Evolutionary conservation across 2,888 invertebrate genomes (phyloP), one percentile per base, ranked within the genome.

Genomic region (Dicranocentrus wangi): DNA sequence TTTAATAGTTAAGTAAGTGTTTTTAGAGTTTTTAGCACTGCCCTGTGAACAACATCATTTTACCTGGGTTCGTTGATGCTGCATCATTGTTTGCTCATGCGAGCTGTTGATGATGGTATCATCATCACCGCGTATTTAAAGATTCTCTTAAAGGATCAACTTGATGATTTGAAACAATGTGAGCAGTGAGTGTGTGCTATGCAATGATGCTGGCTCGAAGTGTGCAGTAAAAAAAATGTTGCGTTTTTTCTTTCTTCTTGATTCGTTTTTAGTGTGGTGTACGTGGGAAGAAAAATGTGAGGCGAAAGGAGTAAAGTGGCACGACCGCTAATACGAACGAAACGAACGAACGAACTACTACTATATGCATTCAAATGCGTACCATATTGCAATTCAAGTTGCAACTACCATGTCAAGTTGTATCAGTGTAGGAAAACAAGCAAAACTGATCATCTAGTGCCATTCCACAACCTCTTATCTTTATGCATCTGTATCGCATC

Each of bases 271-370:
- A 8, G 10, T 39, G n/a, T 47, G 47, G 32, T 27, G 23, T 47
- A 69, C 53, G 70, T 70, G 70, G 70, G 70, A 70, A 70, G 70
- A 55, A 58, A 69, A 55, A 58, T 70, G 43, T 25, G 70, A 70
- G 58, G 58, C 42, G 58, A 70, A 42, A 39, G 13, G 55, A 69
- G 42, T 58, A 32, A 70, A 70, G 70, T 70, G 70, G 70, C 70
- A 70, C 70, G 53, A 58, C 55, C 39, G 70, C 70, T 65, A 55
- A 3, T 23, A 25, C 55, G 2, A 51, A 51, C 15, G n/a, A 51
- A 17, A 65, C 19, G 1, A n/a, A n/a, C n/a, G n/a, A n/a, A n/a
- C n/a, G n/a, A n/a, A 28, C 63, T 63, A 39, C 19, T 21, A 39
- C 32, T 47, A n/a, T 8, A 47, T 47, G 47, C 47, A 47, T 7